Evolutionary conservation across 1,140 invertebrate genomes (phyloP).

Genomic region (Drosophila ercepeae): DNA sequence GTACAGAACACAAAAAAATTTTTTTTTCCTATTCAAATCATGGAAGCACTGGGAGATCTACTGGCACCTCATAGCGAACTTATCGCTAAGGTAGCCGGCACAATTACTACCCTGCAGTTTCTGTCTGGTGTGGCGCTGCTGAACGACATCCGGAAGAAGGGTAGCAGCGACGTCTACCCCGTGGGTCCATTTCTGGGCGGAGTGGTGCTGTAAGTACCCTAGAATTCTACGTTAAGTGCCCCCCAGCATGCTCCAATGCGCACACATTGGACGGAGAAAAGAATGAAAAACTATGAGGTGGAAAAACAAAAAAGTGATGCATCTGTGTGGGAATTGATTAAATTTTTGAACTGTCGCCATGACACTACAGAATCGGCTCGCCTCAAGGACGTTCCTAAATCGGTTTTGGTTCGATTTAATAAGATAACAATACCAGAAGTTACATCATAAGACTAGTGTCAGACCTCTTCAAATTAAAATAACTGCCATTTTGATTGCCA

Average conservation of each 20-base stretch:
- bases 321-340: slow-evolving; percentile 63
- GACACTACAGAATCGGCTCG: slow-evolving; percentile 50
- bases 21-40: slow-evolving; percentile 40
- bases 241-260: slow-evolving; percentile 31
- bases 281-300: neutral
- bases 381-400: slow-evolving; percentile 34
- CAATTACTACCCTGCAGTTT: slow-evolving; percentile 87
- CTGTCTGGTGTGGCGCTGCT: slow-evolving; percentile 88
- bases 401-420: slow-evolving; percentile 25
- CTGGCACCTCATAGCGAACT: slow-evolving; percentile 70
- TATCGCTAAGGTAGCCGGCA: slow-evolving; percentile 79
- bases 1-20: neutral
- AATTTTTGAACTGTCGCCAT: slow-evolving; percentile 72
- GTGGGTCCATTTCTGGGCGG: slow-evolving; percentile 90
- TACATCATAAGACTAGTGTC: slow-evolving; percentile 15
- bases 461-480: neutral
- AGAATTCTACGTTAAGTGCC: slow-evolving; percentile 87
- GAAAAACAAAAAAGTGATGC: slow-evolving; percentile 6
- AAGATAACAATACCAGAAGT: slow-evolving; percentile 24
- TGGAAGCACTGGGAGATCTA: slow-evolving; percentile 76
- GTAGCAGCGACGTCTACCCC: slow-evolving; percentile 86
- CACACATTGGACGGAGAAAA: neutral
- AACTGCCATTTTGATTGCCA: slow-evolving; percentile 6
- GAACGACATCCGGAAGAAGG: slow-evolving; percentile 88
- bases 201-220: slow-evolving; percentile 87